phyloP scores from a whole-genome alignment of 2,113 vertebrate genomes.

The Crotophaga sulcirostris region DNA sequence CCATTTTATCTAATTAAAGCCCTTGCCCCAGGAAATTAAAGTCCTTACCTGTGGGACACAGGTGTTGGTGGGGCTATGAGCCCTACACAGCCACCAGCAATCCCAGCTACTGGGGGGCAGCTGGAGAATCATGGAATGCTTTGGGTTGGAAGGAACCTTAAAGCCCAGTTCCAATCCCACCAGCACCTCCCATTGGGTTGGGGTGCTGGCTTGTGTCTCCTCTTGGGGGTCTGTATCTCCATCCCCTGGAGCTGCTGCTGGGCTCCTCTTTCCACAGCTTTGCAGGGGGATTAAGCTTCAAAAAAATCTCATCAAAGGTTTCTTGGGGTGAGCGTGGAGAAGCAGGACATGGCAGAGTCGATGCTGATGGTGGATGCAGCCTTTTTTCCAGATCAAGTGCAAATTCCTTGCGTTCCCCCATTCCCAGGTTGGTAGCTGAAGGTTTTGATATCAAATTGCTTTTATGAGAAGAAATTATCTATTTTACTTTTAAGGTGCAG shows the following conservation, averaged over 20 bases:
- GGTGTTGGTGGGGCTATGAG: rapidly evolving
- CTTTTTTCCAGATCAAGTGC: not conserved
- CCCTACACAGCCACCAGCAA: rapidly evolving
- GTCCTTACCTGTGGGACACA: not conserved
- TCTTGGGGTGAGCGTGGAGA: rapidly evolving
- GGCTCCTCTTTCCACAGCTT: not conserved
- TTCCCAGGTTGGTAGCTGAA: rapidly evolving
- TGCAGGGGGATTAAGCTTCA: not conserved
- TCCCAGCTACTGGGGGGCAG: rapidly evolving
- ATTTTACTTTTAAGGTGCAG: not conserved
- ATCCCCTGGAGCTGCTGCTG: not conserved
- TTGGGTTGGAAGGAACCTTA: no score
- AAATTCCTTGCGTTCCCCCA: not conserved
- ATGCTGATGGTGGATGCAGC: not conserved
- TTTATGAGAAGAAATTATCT: not conserved
- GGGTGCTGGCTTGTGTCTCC: no score
- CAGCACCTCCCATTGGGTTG: no score
- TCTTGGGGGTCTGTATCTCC: not conserved
- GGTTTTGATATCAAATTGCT: not conserved
- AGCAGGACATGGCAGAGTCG: rapidly evolving
- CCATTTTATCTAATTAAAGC: not conserved
- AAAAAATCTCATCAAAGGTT: not conserved
- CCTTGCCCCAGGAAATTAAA: not conserved
- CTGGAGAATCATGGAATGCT: no score
- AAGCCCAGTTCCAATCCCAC: no score